phyloP scores from a whole-genome alignment of 2,113 vertebrate genomes.

The Colossoma macropomum region DNA sequence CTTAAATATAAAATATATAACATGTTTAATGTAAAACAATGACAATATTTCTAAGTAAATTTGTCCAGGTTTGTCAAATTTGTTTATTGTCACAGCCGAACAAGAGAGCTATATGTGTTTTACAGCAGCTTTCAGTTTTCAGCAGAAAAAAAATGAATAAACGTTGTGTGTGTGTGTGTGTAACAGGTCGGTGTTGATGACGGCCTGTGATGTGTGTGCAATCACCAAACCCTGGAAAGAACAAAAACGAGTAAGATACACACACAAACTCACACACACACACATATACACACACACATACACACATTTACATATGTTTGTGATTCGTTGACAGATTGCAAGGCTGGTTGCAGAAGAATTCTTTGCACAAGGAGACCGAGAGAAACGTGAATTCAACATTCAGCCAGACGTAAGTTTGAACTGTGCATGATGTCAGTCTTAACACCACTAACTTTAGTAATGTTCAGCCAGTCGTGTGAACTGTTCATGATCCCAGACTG shows the following conservation, averaged over 20 bases:
- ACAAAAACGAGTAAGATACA: background rate
- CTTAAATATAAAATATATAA: too few relatives aligned
- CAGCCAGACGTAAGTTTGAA: constrained; percentile 84
- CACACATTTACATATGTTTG: background rate
- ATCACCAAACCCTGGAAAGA: constrained; percentile 92
- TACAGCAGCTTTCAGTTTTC: too few relatives aligned
- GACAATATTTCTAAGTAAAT: too few relatives aligned
- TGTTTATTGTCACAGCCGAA: too few relatives aligned
- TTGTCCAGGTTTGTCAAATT: too few relatives aligned
- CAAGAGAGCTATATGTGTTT: too few relatives aligned
- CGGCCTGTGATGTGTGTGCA: constrained; percentile 90
- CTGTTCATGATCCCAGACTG: too few relatives aligned
- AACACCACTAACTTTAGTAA: background rate
- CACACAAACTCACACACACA: constrained; percentile 2
- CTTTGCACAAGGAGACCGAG: constrained; percentile 93
- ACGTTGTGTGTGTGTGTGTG: too few relatives aligned
- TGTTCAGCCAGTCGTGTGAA: too few relatives aligned
- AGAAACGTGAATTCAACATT: constrained; percentile 88
- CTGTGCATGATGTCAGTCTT: background rate
- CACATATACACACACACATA: background rate
- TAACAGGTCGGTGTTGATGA: constrained; percentile 78
- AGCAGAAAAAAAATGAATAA: too few relatives aligned
- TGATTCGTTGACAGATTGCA: constrained; percentile 79
- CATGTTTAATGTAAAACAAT: too few relatives aligned
- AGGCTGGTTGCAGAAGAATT: constrained; percentile 90